These are phyloP conservation scores for Cosmia trapezina DNA, from an alignment of 2,888 invertebrate species.

Conservation along the genomic window DNA sequence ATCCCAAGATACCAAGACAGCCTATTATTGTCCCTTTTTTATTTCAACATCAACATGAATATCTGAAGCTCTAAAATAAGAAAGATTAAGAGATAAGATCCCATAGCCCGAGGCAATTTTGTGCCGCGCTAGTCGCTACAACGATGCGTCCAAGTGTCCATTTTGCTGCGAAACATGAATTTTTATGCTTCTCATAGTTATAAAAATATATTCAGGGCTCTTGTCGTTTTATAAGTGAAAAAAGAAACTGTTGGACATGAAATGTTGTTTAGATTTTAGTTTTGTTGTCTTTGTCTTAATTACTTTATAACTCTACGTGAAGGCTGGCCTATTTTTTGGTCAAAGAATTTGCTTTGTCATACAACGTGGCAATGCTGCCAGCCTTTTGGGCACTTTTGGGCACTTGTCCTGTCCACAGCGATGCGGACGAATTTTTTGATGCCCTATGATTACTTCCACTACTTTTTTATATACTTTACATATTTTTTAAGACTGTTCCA, in stretches of 20 bases:
- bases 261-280: slow-evolving; percentile 21
- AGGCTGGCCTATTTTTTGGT: too few species aligned
- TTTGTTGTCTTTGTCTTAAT: neutral
- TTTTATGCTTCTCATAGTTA: slow-evolving; percentile 62
- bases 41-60: slow-evolving; percentile 32
- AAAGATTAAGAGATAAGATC: slow-evolving; percentile 58
- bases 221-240: slow-evolving; percentile 55
- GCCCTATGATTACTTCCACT: too few species aligned
- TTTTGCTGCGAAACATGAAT: slow-evolving; percentile 62
- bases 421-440: too few species aligned
- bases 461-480: too few species aligned
- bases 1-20: neutral
- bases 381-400: too few species aligned
- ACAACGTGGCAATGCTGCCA: too few species aligned
- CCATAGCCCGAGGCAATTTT: slow-evolving; percentile 43
- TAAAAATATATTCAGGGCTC: slow-evolving; percentile 63
- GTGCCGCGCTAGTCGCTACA: slow-evolving; percentile 48
- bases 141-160: slow-evolving; percentile 61
- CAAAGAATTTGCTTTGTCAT: too few species aligned
- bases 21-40: slow-evolving; percentile 30
- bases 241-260: slow-evolving; percentile 20
- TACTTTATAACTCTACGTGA: too few species aligned
- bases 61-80: slow-evolving; percentile 53
- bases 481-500: too few species aligned
- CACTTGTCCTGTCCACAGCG: too few species aligned